phyloP scores from a whole-genome alignment of 2,113 vertebrate species.

The Anser cygnoides region DNA sequence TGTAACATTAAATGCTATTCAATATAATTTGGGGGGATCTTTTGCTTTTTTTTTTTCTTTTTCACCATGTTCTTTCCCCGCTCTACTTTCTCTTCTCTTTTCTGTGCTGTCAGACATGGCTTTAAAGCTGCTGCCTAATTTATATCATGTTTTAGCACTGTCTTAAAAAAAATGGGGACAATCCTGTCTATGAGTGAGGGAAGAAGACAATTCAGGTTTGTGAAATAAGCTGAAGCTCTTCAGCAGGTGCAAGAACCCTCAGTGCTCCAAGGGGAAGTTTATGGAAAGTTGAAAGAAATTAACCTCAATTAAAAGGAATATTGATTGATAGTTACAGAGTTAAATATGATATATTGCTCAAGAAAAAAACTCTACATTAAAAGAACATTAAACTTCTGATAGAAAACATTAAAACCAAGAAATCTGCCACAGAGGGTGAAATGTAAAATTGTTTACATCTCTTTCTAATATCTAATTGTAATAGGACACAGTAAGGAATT shows the following conservation, averaged over 20 bases:
- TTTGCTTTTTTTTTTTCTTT: background rate
- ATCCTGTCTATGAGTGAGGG: background rate
- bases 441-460: slow-evolving; percentile 53
- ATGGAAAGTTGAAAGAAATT: slow-evolving; percentile 79
- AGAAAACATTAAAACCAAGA: slow-evolving; percentile 60
- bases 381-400: slow-evolving; percentile 76
- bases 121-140: background rate
- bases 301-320: slow-evolving; percentile 80
- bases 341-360: slow-evolving; percentile 75
- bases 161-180: background rate
- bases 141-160: background rate
- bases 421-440: slow-evolving; percentile 48
- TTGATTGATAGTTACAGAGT: slow-evolving; percentile 73
- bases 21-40: background rate
- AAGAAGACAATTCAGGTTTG: background rate
- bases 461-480: slow-evolving; percentile 34
- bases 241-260: slow-evolving; percentile 69
- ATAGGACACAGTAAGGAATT: slow-evolving; percentile 47
- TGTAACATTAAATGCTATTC: background rate
- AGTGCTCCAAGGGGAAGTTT: slow-evolving; percentile 47
- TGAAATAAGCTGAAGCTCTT: slow-evolving; percentile 25
- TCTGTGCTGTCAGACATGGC: background rate
- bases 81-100: background rate
- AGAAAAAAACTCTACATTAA: slow-evolving; percentile 74
- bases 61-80: background rate